Percentiles rank a stretch among this genome's conserved stretches.
Evolutionary conservation across 2,113 vertebrate genomes (phyloP).

Genomic region (Axis porcinus): DNA sequence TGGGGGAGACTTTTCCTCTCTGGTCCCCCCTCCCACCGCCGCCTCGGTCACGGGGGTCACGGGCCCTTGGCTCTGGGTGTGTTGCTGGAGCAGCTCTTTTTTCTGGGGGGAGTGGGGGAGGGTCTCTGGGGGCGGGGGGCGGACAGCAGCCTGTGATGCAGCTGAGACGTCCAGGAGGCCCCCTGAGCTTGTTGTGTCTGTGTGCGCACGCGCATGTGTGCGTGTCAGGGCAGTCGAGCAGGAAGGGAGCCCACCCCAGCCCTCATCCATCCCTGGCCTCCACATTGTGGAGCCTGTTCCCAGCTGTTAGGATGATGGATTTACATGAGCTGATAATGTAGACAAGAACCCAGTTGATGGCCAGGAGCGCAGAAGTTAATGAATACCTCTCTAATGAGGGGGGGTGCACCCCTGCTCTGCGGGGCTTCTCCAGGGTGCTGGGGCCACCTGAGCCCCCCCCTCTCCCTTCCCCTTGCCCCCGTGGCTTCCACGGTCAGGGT

Average conservation of each 20-base stretch:
- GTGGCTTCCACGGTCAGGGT: rapidly evolving
- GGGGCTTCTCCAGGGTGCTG: slow-evolving; percentile 52
- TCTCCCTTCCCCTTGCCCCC: not conserved
- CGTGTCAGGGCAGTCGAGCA: rapidly evolving
- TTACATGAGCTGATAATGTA: slow-evolving; percentile 74
- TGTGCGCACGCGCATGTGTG: rapidly evolving
- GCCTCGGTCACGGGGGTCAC: not conserved
- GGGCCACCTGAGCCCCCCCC: slow-evolving; percentile 11
- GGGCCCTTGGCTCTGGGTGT: rapidly evolving
- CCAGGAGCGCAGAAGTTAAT: slow-evolving; percentile 74
- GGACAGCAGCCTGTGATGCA: not conserved
- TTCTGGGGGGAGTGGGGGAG: not conserved
- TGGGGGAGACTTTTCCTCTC: not conserved
- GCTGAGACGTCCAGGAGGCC: not conserved
- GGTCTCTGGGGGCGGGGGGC: not conserved
- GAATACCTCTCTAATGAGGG: slow-evolving; percentile 75
- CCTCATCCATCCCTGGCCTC: slow-evolving; percentile 45
- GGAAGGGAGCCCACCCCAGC: not conserved
- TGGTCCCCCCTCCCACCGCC: not conserved
- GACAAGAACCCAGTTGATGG: slow-evolving; percentile 72
- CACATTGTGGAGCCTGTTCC: slow-evolving; percentile 45
- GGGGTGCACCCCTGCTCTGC: slow-evolving; percentile 30
- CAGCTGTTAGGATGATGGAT: slow-evolving; percentile 79
- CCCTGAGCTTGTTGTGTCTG: not conserved
- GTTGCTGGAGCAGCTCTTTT: not conserved